Evolutionary conservation across 2,797 vertebrate genomes (phyloP).

Genomic region (Threskiornis aethiopicus): DNA sequence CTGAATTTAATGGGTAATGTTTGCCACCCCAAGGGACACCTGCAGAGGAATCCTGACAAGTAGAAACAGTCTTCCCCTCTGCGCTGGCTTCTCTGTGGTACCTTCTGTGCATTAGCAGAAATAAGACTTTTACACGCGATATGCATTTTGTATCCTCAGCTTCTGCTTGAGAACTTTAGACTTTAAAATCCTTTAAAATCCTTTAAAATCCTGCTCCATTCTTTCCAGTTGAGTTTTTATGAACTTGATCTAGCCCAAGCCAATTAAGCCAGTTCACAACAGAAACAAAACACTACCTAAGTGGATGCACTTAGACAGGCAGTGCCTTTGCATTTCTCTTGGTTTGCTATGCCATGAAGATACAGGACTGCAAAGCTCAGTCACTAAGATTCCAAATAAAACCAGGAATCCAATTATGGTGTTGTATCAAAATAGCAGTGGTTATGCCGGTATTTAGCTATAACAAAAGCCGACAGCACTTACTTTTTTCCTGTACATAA

Average conservation of each 20-base stretch:
- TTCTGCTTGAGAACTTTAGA: conserved; percentile 50
- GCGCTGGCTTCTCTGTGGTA: not conserved
- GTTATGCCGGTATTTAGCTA: not conserved
- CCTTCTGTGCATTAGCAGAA: not conserved
- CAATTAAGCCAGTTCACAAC: not conserved
- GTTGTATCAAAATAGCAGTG: not conserved
- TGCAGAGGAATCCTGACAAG: not conserved
- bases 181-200: not conserved
- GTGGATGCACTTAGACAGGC: not conserved
- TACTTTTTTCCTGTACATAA: not conserved
- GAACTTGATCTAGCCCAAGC: not conserved
- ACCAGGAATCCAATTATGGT: not conserved
- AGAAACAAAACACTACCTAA: not conserved
- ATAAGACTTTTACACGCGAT: not conserved
- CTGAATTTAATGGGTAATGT: not conserved
- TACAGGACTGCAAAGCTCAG: not conserved
- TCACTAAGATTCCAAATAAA: not conserved
- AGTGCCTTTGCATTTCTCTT: not conserved
- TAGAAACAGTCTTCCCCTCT: not conserved
- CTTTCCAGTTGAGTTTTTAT: not conserved
- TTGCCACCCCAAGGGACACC: not conserved
- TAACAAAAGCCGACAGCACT: not conserved
- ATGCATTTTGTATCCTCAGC: conserved; percentile 21
- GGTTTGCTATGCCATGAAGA: not conserved
- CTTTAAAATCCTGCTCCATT: not conserved